Evolutionary conservation across 1,140 invertebrate species (phyloP), one percentile per base, ranked within the genome.

Genomic region (Lepidurus arcticus): DNA sequence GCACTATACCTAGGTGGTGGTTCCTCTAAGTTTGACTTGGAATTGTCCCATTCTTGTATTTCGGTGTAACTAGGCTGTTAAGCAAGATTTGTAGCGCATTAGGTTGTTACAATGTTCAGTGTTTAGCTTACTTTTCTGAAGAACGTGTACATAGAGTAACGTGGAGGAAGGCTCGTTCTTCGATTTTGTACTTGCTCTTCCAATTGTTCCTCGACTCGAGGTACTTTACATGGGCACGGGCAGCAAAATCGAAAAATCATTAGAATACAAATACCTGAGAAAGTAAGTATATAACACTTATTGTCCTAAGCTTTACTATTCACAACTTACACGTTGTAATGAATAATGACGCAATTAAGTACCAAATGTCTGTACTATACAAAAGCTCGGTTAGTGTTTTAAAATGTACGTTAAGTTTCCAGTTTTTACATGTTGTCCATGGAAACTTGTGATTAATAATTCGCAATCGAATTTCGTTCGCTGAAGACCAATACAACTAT

Each of bases 1-100:
- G 53, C 53, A 21, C 53, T 65, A 21, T 65, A 65, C 21, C 53
- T 65, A 16, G 53, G 53, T 10, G 53, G 53, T 16, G 21, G 21
- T 65, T 65, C 53, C 21, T 65, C 53, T 21, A 65, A 65, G 6
- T n/a, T 7, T 9, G 8, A 7, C 0, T 65, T 65, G 16, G 16
- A 13, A 7, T 7, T 65, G 16, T 65, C 53, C 53, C 53, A 21
- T 65, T 65, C 53, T 65, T 16, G 6, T n/a, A 65, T 65, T 16
- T 65, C 53, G 6, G 21, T n/a, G 53, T 65, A 65, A 65, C 53
- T 65, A 65, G 53, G 53, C 53, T 65, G 53, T 65, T 65, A 65
- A 65, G 13, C 13, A 65, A 65, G 53, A 21, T 16, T n/a, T n/a
- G 3, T 11, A 21, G 16, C 53, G n/a, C 13, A 13, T 21, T 7